A percentile compares a stretch with the other conserved stretches of the same genome.
phyloP scores from a whole-genome alignment of 2,888 invertebrate species.

The Aplocera efformata region DNA sequence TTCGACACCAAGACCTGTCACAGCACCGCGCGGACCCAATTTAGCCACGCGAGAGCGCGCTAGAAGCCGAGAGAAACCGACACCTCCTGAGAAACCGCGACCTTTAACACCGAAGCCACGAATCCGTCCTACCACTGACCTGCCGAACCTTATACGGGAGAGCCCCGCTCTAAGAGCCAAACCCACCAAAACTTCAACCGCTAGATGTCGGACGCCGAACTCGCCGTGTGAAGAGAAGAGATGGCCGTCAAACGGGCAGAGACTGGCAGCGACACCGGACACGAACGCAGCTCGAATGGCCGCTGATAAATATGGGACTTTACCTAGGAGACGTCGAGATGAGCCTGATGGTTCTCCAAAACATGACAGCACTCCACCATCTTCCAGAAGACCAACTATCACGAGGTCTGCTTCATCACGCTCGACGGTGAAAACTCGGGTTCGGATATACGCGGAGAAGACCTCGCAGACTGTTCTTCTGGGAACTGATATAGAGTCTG shows the following conservation, averaged over 20 bases:
- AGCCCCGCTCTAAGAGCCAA: slow-evolving; percentile 69
- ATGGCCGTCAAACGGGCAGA: slow-evolving; percentile 82
- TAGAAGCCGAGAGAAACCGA: slow-evolving; percentile 81
- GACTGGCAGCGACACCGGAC: slow-evolving; percentile 55
- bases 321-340: slow-evolving; percentile 87
- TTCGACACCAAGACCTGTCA: slow-evolving; percentile 73
- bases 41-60: slow-evolving; percentile 80
- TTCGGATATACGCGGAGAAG: slow-evolving; percentile 90
- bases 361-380: slow-evolving; percentile 58
- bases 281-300: slow-evolving; percentile 65
- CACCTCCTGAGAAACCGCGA: slow-evolving; percentile 69
- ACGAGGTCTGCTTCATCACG: slow-evolving; percentile 64
- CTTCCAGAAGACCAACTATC: slow-evolving; percentile 62
- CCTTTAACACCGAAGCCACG: slow-evolving; percentile 71
- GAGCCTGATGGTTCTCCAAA: slow-evolving; percentile 78
- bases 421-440: slow-evolving; percentile 59
- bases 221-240: slow-evolving; percentile 85
- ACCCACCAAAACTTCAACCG: slow-evolving; percentile 78
- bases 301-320: slow-evolving; percentile 87
- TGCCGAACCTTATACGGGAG: slow-evolving; percentile 75
- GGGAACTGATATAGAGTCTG: slow-evolving; percentile 85
- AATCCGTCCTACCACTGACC: slow-evolving; percentile 72
- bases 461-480: slow-evolving; percentile 88
- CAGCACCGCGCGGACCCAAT: slow-evolving; percentile 72
- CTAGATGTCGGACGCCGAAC: slow-evolving; percentile 81